Percentiles rank a stretch among this genome's conserved stretches.
These are phyloP conservation scores for Leptopilina boulardi DNA, from an alignment of 1,140 invertebrate species.

Conservation along the genomic window DNA sequence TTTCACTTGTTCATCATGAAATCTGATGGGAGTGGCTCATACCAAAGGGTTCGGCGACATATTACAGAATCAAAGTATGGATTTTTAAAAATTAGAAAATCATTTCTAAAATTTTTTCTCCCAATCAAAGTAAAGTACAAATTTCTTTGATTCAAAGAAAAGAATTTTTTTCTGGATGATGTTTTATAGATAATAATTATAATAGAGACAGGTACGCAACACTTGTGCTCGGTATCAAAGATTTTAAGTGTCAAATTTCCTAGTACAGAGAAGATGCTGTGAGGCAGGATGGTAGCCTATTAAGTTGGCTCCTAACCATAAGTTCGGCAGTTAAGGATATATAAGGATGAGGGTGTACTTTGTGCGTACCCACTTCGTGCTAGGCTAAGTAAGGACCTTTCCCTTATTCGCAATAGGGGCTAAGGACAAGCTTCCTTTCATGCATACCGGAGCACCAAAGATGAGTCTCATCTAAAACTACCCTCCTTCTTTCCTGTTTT, in stretches of 20 bases:
- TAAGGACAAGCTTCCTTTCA: conserved; percentile 59
- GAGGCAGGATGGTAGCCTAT: conserved; percentile 52
- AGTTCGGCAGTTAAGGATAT: conserved; percentile 62
- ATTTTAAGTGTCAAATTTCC: background rate
- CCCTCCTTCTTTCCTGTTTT: background rate
- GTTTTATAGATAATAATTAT: background rate
- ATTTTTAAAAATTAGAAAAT: background rate
- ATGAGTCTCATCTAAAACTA: conserved; percentile 39
- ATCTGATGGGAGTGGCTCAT: conserved; percentile 49
- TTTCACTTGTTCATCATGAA: conserved; percentile 39
- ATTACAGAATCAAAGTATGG: background rate
- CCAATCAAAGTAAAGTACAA: too few relatives aligned
- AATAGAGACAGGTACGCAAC: conserved; percentile 6
- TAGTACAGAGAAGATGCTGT: conserved; percentile 42
- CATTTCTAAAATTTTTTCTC: too few relatives aligned
- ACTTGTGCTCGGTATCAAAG: conserved; percentile 16
- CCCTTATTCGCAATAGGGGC: conserved; percentile 50
- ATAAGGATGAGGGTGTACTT: conserved; percentile 50
- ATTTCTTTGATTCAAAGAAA: too few relatives aligned
- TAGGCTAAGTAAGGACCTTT: conserved; percentile 52
- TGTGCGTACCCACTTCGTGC: conserved; percentile 48
- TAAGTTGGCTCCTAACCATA: conserved; percentile 57
- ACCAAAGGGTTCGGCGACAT: conserved; percentile 17
- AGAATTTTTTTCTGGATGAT: too few relatives aligned
- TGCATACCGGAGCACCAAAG: conserved; percentile 63